These are phyloP conservation scores for Tetropium fuscum DNA, from an alignment of 2,888 invertebrate genomes.

Conservation along the genomic window DNA sequence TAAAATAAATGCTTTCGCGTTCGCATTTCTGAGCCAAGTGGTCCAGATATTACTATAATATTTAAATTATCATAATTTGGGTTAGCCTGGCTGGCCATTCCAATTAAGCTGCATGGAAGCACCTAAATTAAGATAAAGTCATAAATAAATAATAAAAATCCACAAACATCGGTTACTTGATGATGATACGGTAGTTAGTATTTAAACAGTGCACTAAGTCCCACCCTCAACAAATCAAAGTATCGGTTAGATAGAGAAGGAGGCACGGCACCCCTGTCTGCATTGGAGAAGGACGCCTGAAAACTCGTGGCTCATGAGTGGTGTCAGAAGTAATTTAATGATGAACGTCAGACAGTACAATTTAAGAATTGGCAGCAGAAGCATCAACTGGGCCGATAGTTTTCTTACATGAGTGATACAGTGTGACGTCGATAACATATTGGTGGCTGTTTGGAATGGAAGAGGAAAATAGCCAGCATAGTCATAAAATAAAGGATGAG, in stretches of 20 bases:
- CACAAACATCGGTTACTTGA: slow-evolving; percentile 41
- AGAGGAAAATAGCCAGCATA: slow-evolving; percentile 47
- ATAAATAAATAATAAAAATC: slow-evolving; percentile 33
- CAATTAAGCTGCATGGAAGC: slow-evolving; percentile 10
- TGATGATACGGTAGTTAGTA: slow-evolving; percentile 44
- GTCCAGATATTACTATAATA: not conserved
- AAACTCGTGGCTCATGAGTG: slow-evolving; percentile 54
- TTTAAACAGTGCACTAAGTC: slow-evolving; percentile 44
- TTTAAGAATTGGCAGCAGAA: slow-evolving; percentile 54
- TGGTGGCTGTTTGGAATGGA: too few species aligned
- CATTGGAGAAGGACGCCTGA: slow-evolving; percentile 39
- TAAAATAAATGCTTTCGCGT: too few species aligned
- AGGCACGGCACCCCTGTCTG: slow-evolving; percentile 8
- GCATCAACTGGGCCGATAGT: slow-evolving; percentile 25
- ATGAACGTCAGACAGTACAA: slow-evolving; percentile 59
- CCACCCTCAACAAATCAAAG: slow-evolving; percentile 53
- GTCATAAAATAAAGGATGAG: slow-evolving; percentile 43
- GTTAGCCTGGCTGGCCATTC: not conserved
- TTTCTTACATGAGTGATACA: slow-evolving; percentile 1
- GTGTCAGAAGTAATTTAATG: slow-evolving; percentile 61
- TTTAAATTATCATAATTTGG: too few species aligned
- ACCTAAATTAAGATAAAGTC: slow-evolving; percentile 21
- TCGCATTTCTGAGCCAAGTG: too few species aligned
- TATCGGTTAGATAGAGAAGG: slow-evolving; percentile 41
- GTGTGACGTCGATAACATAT: not conserved